Evolutionary conservation across 2,888 invertebrate species (phyloP), one percentile per base, ranked within the genome.

Genomic region (Ceriagrion tenellum): DNA sequence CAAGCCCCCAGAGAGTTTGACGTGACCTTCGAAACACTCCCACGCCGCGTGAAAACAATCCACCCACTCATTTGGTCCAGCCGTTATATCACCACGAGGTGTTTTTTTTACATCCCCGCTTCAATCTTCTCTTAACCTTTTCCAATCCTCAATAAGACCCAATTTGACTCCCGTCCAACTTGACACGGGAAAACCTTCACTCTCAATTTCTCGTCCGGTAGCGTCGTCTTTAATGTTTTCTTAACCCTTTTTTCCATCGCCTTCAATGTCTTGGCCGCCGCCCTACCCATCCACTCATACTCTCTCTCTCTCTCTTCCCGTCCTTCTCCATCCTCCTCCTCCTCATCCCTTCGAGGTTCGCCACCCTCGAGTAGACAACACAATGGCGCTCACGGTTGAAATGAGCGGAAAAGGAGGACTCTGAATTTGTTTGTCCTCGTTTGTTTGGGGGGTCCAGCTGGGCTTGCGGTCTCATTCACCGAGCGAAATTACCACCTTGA

Each of bases 41-140:
- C 93, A 93, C 93, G 93, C 93, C 47, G 26, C 63, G 81, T 81
- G 81, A 93, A 93, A 69, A 89, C 89, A 89, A 89, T 89, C 89
- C 89, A 2, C 55, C 89, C 13, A 26, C 55, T 89, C 89, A 47
- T 89, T 93, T 63, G 93, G 93, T 93, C 93, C 91, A 91, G 81
- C 91, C 59, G 91, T 59, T 18, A 59, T 81, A 81, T 81, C 81
- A 81, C 81, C 35, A 13, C 81, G n/a, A 1, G 35, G 81, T 13
- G 26, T 10, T 81, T 81, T 81, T 81, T 81, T 81, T 35, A 69
- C 35, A 35, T 81, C 59, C 40, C 90, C 55, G 10, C 40, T 8
- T 40, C 81, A 3, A 12, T 91, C 63, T 91, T 63, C 35, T 93
- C 40, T 69, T 26, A 23, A 81, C 81, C 81, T 69, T 69, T 69